A percentile compares a stretch with the other conserved stretches of the same genome.
Evolutionary conservation across 2,797 vertebrate species (phyloP).

Genomic region (Danio choprae): DNA sequence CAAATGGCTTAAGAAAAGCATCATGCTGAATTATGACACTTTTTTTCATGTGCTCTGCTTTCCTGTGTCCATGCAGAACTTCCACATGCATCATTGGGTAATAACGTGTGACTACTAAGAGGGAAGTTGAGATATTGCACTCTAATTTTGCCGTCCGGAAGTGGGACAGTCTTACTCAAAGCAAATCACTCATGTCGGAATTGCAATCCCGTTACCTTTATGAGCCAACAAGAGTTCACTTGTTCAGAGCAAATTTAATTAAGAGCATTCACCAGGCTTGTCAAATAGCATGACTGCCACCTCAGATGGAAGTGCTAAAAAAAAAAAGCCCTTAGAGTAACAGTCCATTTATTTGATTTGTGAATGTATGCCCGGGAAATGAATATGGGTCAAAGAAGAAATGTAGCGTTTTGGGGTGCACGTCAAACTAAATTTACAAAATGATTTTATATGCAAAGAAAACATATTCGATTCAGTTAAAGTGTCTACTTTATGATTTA

Average conservation of each 20-base stretch:
- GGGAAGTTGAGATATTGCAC: constrained; percentile 24
- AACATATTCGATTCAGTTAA: too few relatives aligned
- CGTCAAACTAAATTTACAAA: too few relatives aligned
- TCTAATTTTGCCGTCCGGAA: constrained; percentile 34
- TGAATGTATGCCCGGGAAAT: constrained; percentile 67
- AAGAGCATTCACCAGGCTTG: constrained; percentile 69
- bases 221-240: constrained; percentile 79
- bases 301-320: constrained; percentile 59
- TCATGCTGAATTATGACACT: constrained; percentile 19
- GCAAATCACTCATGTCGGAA: constrained; percentile 5
- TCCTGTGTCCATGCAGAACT: not conserved
- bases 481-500: too few relatives aligned
- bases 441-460: too few relatives aligned
- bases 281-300: constrained; percentile 70
- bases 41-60: constrained; percentile 43
- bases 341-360: constrained; percentile 71
- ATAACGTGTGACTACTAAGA: constrained; percentile 24
- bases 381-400: constrained; percentile 31
- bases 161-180: constrained; percentile 27
- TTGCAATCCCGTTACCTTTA: constrained; percentile 49
- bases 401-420: too few relatives aligned
- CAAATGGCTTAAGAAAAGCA: not conserved
- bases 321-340: constrained; percentile 61
- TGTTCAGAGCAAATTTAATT: constrained; percentile 73
- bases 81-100: constrained; percentile 46